Conservation (phyloP, 1,140 invertebrate species). For the Heliconius congener region DNA sequence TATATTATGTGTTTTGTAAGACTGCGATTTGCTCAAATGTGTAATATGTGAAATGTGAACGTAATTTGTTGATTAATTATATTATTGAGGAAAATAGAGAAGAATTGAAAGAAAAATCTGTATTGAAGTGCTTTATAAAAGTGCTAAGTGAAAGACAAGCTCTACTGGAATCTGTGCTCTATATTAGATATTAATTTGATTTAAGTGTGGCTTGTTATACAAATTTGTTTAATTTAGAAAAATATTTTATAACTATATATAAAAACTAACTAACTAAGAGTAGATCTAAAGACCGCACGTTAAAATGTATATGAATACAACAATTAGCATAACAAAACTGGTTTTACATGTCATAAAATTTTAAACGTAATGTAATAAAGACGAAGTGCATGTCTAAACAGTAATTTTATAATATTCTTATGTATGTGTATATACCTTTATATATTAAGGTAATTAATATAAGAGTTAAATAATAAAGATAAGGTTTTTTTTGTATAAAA, state of each 20-base stretch:
- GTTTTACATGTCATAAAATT: neutral
- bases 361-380: neutral
- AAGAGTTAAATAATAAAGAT: too few relatives aligned
- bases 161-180: neutral
- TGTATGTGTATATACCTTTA: neutral
- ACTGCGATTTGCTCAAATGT: conserved; percentile 35
- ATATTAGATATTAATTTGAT: neutral
- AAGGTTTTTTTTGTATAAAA: too few relatives aligned
- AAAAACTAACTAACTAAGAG: neutral
- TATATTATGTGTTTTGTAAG: conserved; percentile 26
- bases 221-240: neutral
- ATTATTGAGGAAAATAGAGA: neutral
- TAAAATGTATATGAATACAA: neutral
- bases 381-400: neutral
- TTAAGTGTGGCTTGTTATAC: neutral
- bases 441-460: neutral
- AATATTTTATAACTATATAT: neutral
- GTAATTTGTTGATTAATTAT: neutral
- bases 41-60: neutral
- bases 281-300: neutral
- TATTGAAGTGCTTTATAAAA: neutral
- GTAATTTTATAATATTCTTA: neutral
- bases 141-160: neutral
- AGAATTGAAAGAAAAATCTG: neutral
- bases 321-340: conserved; percentile 1